phyloP scores from a whole-genome alignment of 2,797 vertebrate species.

The Dryobates pubescens region DNA sequence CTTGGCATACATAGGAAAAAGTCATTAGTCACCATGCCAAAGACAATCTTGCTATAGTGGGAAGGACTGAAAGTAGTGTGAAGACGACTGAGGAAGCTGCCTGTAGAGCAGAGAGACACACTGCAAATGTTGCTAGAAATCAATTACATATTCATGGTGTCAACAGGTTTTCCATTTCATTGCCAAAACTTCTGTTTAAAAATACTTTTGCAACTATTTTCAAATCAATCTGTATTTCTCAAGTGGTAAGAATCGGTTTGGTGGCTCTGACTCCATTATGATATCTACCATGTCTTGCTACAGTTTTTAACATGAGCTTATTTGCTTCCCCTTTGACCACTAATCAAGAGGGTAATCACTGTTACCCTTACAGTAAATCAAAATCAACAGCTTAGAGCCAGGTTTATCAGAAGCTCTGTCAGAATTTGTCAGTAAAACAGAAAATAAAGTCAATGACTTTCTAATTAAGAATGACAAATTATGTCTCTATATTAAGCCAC shows the following conservation, averaged over 20 bases:
- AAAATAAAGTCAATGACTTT: not conserved
- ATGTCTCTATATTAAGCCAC: not conserved
- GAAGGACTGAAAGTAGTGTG: not conserved
- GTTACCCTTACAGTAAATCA: not conserved
- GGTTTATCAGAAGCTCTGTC: not conserved
- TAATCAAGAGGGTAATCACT: not conserved
- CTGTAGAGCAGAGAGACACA: not conserved
- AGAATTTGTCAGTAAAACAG: not conserved
- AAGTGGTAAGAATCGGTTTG: not conserved
- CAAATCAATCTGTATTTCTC: not conserved
- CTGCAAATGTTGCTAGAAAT: not conserved
- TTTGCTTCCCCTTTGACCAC: not conserved
- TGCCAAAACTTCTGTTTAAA: not conserved
- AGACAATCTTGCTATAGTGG: not conserved
- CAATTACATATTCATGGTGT: not conserved
- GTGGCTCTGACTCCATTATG: not conserved
- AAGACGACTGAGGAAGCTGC: not conserved
- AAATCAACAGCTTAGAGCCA: not conserved
- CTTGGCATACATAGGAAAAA: not conserved
- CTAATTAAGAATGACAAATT: slow-evolving; percentile 2
- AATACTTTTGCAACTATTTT: not conserved
- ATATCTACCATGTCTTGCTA: not conserved
- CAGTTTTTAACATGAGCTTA: not conserved
- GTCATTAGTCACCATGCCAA: slow-evolving; percentile 2
- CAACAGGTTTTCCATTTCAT: not conserved